Evolutionary conservation across 2,113 vertebrate genomes (phyloP).

Genomic region (Thalassoma bifasciatum): DNA sequence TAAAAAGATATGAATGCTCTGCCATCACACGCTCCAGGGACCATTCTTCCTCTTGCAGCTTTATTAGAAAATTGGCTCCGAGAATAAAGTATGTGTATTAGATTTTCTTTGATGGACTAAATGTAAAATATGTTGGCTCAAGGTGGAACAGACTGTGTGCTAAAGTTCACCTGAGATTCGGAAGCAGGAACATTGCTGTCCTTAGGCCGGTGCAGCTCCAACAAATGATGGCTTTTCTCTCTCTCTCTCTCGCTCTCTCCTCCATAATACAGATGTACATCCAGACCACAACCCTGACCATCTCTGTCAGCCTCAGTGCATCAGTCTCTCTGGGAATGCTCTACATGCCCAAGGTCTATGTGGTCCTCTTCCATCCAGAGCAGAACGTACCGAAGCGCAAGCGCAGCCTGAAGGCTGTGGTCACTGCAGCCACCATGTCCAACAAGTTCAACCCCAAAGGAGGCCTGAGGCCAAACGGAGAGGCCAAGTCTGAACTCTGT

Average conservation of each 20-base stretch:
- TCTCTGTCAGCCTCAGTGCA: constrained; percentile 96
- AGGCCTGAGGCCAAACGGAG: constrained; percentile 92
- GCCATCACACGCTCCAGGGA: constrained; percentile 2
- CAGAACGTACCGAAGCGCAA: constrained; percentile 98
- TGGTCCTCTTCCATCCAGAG: constrained; percentile 97
- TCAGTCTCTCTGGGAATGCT: constrained; percentile 98
- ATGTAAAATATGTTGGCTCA: neutral
- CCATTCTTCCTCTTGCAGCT: constrained; percentile 2
- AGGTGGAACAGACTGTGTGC: neutral
- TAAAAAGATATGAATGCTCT: neutral
- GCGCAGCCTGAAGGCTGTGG: constrained; percentile 96
- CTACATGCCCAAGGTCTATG: constrained; percentile 98
- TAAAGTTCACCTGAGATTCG: neutral
- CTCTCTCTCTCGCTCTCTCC: constrained; percentile 34
- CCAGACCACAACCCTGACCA: constrained; percentile 96
- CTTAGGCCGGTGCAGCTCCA: neutral
- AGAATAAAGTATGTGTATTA: neutral
- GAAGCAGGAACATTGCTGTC: neutral
- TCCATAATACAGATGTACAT: constrained; percentile 90
- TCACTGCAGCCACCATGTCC: constrained; percentile 96
- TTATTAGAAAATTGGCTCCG: constrained; percentile 4
- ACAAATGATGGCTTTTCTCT: neutral
- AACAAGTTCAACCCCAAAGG: constrained; percentile 98
- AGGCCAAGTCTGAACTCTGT: constrained; percentile 96
- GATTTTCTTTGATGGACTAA: neutral